A percentile compares a stretch with the other conserved stretches of the same genome.
phyloP scores from a whole-genome alignment of 2,113 vertebrate species.

The Nothobranchius furzeri region DNA sequence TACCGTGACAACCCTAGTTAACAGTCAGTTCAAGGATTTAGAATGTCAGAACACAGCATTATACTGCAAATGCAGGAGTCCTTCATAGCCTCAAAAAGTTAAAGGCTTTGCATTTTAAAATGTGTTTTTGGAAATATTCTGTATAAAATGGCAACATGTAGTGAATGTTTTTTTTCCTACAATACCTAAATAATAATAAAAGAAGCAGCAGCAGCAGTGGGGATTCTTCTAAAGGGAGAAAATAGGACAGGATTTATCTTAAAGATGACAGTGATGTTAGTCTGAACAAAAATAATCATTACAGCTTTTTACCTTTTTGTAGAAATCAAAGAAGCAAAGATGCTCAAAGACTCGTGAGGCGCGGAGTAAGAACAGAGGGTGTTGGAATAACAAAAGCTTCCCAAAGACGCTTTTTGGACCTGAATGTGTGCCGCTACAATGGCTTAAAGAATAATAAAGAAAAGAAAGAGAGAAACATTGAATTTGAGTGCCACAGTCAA shows the following conservation, averaged over 20 bases:
- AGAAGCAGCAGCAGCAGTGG: background rate
- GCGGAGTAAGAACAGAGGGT: background rate
- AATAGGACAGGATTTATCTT: background rate
- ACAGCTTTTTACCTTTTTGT: constrained; percentile 1
- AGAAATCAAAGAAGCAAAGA: background rate
- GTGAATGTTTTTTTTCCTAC: too few relatives aligned
- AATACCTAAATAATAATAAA: background rate
- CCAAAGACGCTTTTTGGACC: background rate
- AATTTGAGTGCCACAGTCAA: constrained; percentile 2
- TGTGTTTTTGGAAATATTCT: too few relatives aligned
- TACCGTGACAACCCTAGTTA: too few relatives aligned
- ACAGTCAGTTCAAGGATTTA: too few relatives aligned
- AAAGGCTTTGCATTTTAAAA: too few relatives aligned
- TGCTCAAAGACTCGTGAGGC: constrained; percentile 6
- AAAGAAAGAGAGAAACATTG: constrained; percentile 9
- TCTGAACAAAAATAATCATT: background rate
- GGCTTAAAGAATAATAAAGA: constrained; percentile 15
- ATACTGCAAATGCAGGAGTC: too few relatives aligned
- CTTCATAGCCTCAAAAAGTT: too few relatives aligned
- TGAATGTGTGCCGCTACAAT: background rate
- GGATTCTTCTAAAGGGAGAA: background rate
- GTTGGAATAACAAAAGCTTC: background rate
- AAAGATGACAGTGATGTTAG: background rate
- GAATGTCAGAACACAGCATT: too few relatives aligned
- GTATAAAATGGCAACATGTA: background rate